Evolutionary conservation across 2,797 vertebrate species (phyloP), one percentile per base, ranked within the genome.

Genomic region (Myiotriccus ornatus): DNA sequence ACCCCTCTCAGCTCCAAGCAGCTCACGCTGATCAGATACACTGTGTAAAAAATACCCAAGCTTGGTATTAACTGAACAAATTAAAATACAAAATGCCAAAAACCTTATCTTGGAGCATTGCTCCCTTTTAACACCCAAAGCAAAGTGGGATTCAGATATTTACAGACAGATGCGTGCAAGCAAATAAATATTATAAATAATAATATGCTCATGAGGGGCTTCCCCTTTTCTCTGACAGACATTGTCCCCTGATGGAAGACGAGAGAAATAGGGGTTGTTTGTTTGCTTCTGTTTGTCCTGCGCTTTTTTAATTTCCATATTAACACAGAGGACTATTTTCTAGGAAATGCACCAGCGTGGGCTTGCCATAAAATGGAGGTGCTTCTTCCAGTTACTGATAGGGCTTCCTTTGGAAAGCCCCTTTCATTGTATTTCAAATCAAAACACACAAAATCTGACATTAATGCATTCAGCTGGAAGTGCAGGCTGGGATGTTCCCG

Each of bases 381-480:
- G 65, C 71, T 93, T 47, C 84, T 94, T 93, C 84, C 91, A 68
- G 71, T 93, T 82, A 92, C 79, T 82, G 91, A 69, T 22, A 86
- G 17, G 44, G 63, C 80, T 96, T 57, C 67, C 78, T 86, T 67
- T 78, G 95, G 96, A 96, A 97, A 96, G 53, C 77, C 94, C 94
- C 95, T 94, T 78, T 32, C 56, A 35, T 80, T 82, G 70, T 73
- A 20, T 59, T 92, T 87, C 59, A 88, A 85, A 93, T 93, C 73
- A 93, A 84, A 96, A 76, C 74, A 94, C 30, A 57, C 21, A 4
- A 41, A 70, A 28, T 7, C 46, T 83, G 84, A 81, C 59, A 83
- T 34, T 13, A 52, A 57, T 52, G 27, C 23, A 12, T 79, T 76
- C 53, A 15, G 32, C 53, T 81, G 60, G 85, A 73, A 84, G 39